A percentile compares a stretch with the other conserved stretches of the same genome.
Evolutionary conservation across 2,113 vertebrate species (phyloP).

Genomic region (Trachemys scripta): DNA sequence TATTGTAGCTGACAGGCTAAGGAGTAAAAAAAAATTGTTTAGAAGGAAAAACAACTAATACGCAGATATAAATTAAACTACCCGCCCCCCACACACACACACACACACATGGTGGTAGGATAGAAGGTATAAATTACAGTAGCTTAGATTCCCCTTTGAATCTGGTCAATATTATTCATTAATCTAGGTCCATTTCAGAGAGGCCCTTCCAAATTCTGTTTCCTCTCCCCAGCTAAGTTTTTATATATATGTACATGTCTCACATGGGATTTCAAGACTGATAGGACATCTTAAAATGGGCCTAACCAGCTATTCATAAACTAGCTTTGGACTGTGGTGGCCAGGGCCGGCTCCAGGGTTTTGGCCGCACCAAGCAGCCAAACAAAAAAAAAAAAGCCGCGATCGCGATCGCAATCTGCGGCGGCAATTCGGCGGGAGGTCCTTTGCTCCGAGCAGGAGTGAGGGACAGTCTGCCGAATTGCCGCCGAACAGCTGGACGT

Average conservation of each 20-base stretch:
- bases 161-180: not conserved
- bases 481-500: too few species aligned
- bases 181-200: not conserved
- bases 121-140: not conserved
- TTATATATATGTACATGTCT: not conserved
- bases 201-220: not conserved
- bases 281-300: fast-evolving
- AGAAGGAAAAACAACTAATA: not conserved
- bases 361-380: too few species aligned
- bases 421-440: too few species aligned
- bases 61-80: not conserved
- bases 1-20: not conserved
- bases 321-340: not conserved
- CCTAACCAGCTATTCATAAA: not conserved
- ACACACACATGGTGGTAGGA: not conserved
- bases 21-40: not conserved
- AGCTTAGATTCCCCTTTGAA: not conserved
- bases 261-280: not conserved
- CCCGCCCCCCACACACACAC: too few species aligned
- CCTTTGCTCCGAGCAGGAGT: too few species aligned
- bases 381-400: too few species aligned
- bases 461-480: too few species aligned
- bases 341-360: too few species aligned
- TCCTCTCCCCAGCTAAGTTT: not conserved
- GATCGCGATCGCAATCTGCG: too few species aligned